Evolutionary conservation across 2,888 invertebrate species (phyloP).

Genomic region (Iphiclides podalirius): DNA sequence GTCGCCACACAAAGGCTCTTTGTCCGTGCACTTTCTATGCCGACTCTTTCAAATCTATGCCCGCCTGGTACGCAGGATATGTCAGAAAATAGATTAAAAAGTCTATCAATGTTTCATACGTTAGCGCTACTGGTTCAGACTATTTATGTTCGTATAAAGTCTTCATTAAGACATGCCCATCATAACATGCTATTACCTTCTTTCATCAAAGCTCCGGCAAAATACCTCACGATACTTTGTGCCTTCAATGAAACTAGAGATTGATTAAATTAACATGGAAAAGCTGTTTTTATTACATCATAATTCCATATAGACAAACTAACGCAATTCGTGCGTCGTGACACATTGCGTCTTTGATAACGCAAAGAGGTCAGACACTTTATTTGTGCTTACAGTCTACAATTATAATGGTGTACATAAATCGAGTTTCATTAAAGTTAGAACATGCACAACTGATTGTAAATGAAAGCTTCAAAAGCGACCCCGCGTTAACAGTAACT

Average conservation of each 20-base stretch:
- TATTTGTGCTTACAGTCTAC: neutral
- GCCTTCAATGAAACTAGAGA: too few species aligned
- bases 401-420: neutral
- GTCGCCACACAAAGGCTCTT: slow-evolving; percentile 29
- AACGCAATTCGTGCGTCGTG: neutral
- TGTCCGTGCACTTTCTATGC: slow-evolving; percentile 26
- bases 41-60: slow-evolving; percentile 36
- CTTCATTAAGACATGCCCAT: too few species aligned
- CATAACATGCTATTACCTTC: too few species aligned
- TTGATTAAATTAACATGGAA: too few species aligned
- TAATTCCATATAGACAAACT: too few species aligned
- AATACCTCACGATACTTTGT: too few species aligned
- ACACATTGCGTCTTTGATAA: neutral
- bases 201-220: too few species aligned
- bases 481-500: neutral
- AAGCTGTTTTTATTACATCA: neutral
- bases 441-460: neutral
- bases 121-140: too few species aligned
- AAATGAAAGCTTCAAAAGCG: neutral
- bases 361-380: neutral
- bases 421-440: neutral
- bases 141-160: too few species aligned
- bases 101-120: too few species aligned
- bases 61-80: slow-evolving; percentile 36
- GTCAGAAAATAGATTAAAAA: slow-evolving; percentile 16